Percentiles rank a stretch among this genome's conserved stretches.
These are phyloP conservation scores for Aspiorhynchus laticeps DNA, from an alignment of 2,113 vertebrate species.

Conservation along the genomic window DNA sequence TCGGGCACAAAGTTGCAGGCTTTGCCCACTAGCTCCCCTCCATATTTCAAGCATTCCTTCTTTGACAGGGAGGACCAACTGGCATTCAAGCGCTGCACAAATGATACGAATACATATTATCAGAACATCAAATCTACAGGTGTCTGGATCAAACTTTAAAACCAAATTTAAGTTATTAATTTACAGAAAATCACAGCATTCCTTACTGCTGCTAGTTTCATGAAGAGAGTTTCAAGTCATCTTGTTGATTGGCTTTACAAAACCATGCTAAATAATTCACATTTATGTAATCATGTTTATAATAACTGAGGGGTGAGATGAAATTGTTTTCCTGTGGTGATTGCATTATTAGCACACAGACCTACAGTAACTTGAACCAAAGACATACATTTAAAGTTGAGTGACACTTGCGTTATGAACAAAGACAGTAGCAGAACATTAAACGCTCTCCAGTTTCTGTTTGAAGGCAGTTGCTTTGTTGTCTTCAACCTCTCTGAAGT, in stretches of 20 bases:
- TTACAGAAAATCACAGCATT: not conserved
- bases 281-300: not conserved
- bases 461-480: slow-evolving; percentile 1
- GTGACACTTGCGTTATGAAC: not conserved
- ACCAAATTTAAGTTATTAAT: not conserved
- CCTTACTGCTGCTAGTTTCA: no score
- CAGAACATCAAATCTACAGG: not conserved
- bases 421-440: not conserved
- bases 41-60: slow-evolving; percentile 85
- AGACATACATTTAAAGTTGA: not conserved
- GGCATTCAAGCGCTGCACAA: slow-evolving; percentile 73
- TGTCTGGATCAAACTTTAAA: not conserved
- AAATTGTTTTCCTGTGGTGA: not conserved
- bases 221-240: no score
- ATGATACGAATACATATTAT: not conserved
- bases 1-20: slow-evolving; percentile 89
- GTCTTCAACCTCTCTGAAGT: not conserved
- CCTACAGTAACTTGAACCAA: not conserved
- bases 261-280: no score
- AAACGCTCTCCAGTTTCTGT: not conserved
- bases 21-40: slow-evolving; percentile 85
- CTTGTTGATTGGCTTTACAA: not conserved
- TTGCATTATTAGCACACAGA: not conserved
- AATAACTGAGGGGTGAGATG: not conserved
- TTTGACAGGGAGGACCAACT: slow-evolving; percentile 85